These are phyloP conservation scores for Microcaecilia unicolor DNA, from an alignment of 2,797 vertebrate species.

Conservation along the genomic window DNA sequence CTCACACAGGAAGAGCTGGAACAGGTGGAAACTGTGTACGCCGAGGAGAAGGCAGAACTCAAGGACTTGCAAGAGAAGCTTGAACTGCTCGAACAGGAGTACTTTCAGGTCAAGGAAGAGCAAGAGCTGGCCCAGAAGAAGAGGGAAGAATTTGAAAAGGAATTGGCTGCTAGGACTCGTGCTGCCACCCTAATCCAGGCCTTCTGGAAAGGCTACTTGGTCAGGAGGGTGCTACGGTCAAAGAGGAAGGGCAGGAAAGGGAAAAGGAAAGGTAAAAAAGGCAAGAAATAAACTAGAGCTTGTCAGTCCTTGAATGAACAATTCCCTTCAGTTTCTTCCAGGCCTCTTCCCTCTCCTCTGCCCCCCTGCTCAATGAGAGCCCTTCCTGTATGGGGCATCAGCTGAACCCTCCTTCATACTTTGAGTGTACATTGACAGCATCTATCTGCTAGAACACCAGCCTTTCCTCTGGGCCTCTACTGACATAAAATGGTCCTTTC, in stretches of 20 bases:
- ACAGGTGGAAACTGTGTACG: slow-evolving; percentile 28
- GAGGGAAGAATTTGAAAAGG: slow-evolving; percentile 41
- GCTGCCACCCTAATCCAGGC: slow-evolving; percentile 69
- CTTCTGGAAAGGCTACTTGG: slow-evolving; percentile 74
- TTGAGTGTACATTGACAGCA: no score
- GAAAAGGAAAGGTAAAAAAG: slow-evolving; percentile 24
- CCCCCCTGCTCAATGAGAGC: no score
- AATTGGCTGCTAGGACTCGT: slow-evolving; percentile 44
- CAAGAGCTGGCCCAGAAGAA: slow-evolving; percentile 37
- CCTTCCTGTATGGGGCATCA: no score
- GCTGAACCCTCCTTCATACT: no score
- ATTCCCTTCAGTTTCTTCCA: no score
- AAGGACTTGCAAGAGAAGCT: slow-evolving; percentile 45
- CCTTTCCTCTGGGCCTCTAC: no score
- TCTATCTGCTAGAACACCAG: no score
- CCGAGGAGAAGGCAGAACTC: slow-evolving; percentile 54
- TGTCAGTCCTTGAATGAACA: no score
- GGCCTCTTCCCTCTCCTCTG: no score
- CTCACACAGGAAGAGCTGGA: slow-evolving; percentile 56
- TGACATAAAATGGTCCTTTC: no score
- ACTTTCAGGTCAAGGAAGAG: slow-evolving; percentile 60
- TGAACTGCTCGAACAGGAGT: slow-evolving; percentile 51
- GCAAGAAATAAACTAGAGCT: slow-evolving; percentile 12
- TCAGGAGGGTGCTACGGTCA: slow-evolving; percentile 55
- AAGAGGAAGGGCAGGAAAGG: slow-evolving; percentile 55